A percentile compares a stretch with the other conserved stretches of the same genome.
phyloP scores from a whole-genome alignment of 2,888 invertebrate genomes.

The Philereme vetulata region DNA sequence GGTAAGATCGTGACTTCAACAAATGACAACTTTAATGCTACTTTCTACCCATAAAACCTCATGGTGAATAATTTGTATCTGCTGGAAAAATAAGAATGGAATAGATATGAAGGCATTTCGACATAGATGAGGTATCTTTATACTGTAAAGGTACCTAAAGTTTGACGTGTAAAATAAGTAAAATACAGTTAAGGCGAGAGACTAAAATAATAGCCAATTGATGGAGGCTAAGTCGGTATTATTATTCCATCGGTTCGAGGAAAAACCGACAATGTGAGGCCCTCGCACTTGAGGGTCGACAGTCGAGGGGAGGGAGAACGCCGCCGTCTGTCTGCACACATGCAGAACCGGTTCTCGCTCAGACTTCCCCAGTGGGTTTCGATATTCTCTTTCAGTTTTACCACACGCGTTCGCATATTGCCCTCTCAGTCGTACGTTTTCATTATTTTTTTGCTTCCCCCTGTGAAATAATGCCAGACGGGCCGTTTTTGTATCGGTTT shows the following conservation, averaged over 20 bases:
- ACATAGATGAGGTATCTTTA: not conserved
- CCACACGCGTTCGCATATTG: constrained; percentile 73
- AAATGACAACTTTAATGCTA: not conserved
- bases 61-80: constrained; percentile 7
- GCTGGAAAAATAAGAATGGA: constrained; percentile 20
- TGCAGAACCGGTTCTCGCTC: constrained; percentile 81
- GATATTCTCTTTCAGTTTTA: constrained; percentile 66
- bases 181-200: constrained; percentile 1
- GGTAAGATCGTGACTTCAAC: not conserved
- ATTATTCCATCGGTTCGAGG: constrained; percentile 75
- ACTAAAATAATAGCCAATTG: constrained; percentile 15
- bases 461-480: constrained; percentile 77
- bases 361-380: constrained; percentile 74
- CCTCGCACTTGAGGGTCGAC: constrained; percentile 75
- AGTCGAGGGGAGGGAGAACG: constrained; percentile 73
- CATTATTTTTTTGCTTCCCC: constrained; percentile 79
- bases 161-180: not conserved
- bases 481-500: constrained; percentile 73
- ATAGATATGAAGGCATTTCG: constrained; percentile 1
- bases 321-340: constrained; percentile 78
- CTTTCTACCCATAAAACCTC: not conserved
- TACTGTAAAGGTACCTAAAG: not conserved
- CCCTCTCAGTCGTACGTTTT: constrained; percentile 74
- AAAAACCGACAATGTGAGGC: constrained; percentile 75
- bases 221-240: constrained; percentile 55